Conservation (phyloP, 2,888 invertebrate genomes). For the Hypsopygia costalis region DNA sequence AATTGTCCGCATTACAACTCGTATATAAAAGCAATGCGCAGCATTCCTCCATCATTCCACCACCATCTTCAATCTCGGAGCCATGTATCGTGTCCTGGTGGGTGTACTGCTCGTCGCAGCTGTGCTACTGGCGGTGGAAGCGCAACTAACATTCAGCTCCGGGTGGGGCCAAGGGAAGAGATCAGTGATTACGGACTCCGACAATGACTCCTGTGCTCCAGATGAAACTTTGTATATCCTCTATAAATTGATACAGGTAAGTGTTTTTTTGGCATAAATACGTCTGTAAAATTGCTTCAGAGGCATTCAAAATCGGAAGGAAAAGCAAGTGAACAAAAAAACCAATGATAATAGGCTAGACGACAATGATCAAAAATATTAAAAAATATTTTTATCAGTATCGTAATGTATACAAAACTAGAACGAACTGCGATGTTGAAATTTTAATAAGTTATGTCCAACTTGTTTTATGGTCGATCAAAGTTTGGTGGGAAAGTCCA, state of each 20-base stretch:
- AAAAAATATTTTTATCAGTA: no score
- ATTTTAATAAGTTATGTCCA: no score
- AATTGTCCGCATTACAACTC: constrained; percentile 12
- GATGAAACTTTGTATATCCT: constrained; percentile 78
- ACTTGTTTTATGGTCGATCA: no score
- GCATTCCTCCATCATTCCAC: constrained; percentile 13
- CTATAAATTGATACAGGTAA: constrained; percentile 81
- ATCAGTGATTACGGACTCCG: constrained; percentile 27
- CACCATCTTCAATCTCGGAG: constrained; percentile 12
- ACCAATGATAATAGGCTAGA: no score
- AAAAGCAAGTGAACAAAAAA: no score
- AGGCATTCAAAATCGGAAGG: no score
- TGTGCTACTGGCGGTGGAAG: constrained; percentile 39
- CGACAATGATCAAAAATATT: no score
- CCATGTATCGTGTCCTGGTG: constrained; percentile 36
- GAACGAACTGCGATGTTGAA: no score
- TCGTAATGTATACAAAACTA: no score
- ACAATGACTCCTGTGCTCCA: constrained; percentile 63
- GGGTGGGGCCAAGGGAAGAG: constrained; percentile 77
- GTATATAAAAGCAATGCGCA: constrained; percentile 28
- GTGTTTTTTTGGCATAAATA: constrained; percentile 9
- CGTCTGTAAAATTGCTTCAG: no score
- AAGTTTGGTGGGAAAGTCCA: no score
- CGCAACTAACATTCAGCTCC: constrained; percentile 79
- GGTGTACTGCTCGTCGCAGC: constrained; percentile 31